Evolutionary conservation across 2,888 invertebrate species (phyloP), one percentile per base, ranked within the genome.

Genomic region (Drosophila lacicola): DNA sequence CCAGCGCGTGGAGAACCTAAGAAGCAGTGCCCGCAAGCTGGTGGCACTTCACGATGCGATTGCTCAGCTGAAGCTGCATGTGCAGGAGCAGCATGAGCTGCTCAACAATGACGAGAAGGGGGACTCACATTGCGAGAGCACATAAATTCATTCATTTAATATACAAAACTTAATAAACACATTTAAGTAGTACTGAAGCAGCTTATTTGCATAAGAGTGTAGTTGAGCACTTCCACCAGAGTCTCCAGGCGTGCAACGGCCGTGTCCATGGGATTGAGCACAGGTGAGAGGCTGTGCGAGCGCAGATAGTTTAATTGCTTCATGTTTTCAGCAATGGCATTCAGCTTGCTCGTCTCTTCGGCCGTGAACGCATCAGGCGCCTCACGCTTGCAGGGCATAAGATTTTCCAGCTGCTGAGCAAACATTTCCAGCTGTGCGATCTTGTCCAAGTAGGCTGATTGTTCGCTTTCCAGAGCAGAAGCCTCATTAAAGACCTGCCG

Each of bases 11-110:
- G 92, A 91, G 17, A 80, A 78, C 37, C 42, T 92, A 6, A 78
- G 86, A 3, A 90, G 89, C 57, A 85, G 81, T 3, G 81, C 89
- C 5, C 87, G 92, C 1, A 91, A 91, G 53, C 62, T 92, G 6
- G 74, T 90, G 17, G 91, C 88, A 0, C 71, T 91, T 1, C 80
- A 78, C 54, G 89, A 90, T n/a, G 82, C 77, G 1, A 75, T 90
- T 6, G 51, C 33, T 0, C 79, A 84, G 25, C 63, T 88, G 46
- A 82, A 64, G 21, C 9, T 51, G 2, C 56, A 50, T 42, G 6
- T 74, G 4, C 63, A 72, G 29, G 64, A 72, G 17, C 65, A 58
- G n/a, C 55, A 60, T 4, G 36, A 61, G 14, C 25, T 46, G 29
- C 9, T 29, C 0, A 39, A 9, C 13, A 42, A 68, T 4, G 57